Evolutionary conservation across 2,797 vertebrate genomes (phyloP).

Genomic region (Sphaeramia orbicularis): DNA sequence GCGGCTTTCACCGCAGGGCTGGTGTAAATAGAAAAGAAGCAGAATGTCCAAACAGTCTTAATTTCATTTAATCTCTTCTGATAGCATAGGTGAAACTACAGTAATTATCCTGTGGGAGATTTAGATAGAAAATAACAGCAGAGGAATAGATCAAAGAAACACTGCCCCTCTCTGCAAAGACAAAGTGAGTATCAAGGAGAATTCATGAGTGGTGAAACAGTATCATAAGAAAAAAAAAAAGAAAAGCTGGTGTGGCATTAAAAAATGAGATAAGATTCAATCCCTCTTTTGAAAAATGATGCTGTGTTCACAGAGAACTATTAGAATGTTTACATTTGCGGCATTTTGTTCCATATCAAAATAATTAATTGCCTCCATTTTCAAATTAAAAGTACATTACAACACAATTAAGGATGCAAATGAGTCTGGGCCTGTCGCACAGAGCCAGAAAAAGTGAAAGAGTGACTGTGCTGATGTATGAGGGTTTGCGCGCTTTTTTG

Average conservation of each 20-base stretch:
- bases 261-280: slow-evolving; percentile 83
- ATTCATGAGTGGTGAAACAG: slow-evolving; percentile 68
- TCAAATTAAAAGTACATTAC: slow-evolving; percentile 91
- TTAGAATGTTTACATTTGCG: slow-evolving; percentile 89
- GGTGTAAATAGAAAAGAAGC: slow-evolving; percentile 39
- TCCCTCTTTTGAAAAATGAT: slow-evolving; percentile 86
- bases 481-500: slow-evolving; percentile 64
- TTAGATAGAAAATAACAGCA: slow-evolving; percentile 78
- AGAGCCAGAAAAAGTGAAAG: slow-evolving; percentile 76
- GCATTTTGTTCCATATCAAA: slow-evolving; percentile 87
- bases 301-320: slow-evolving; percentile 81
- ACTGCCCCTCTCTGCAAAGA: slow-evolving; percentile 69
- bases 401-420: slow-evolving; percentile 89
- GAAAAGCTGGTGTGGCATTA: slow-evolving; percentile 59
- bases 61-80: slow-evolving; percentile 82
- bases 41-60: slow-evolving; percentile 78
- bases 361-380: slow-evolving; percentile 89
- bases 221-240: slow-evolving; percentile 47
- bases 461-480: slow-evolving; percentile 75
- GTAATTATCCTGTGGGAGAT: slow-evolving; percentile 81
- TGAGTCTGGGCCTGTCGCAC: slow-evolving; percentile 81
- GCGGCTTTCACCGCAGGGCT: slow-evolving; percentile 41
- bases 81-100: slow-evolving; percentile 79
- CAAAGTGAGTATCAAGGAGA: slow-evolving; percentile 83
- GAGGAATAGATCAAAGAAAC: slow-evolving; percentile 77